These are phyloP conservation scores for Coenonympha arcania DNA, from an alignment of 2,888 invertebrate species.

Conservation along the genomic window DNA sequence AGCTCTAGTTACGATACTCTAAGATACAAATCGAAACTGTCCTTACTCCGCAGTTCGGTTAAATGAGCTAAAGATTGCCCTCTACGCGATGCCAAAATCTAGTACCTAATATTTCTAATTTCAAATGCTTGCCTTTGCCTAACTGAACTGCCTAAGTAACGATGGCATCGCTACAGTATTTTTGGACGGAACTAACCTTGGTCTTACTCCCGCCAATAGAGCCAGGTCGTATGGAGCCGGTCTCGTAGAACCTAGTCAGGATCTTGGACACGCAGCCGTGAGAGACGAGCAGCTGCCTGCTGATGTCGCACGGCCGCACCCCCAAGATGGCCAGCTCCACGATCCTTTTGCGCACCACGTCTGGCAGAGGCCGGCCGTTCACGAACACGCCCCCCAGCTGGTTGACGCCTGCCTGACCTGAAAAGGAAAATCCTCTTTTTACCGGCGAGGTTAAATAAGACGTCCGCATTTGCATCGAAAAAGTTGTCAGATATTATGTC, in stretches of 20 bases:
- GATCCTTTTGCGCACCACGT: conserved; percentile 92
- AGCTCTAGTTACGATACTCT: no score
- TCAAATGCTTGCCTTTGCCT: no score
- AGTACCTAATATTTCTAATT: no score
- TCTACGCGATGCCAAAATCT: no score
- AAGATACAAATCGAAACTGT: no score
- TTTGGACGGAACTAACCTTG: conserved; percentile 79
- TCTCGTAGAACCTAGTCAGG: conserved; percentile 95
- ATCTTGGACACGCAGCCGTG: conserved; percentile 99
- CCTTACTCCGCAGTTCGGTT: no score
- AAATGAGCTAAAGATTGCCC: no score
- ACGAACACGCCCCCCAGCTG: conserved; percentile 98
- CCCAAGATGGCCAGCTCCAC: conserved; percentile 96
- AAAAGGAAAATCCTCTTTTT: conserved; percentile 24
- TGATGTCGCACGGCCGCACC: conserved; percentile 97
- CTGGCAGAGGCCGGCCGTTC: conserved; percentile 96
- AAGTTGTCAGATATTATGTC: conserved; percentile 10
- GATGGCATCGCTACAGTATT: no score
- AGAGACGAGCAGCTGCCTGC: conserved; percentile 93
- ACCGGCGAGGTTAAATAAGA: conserved; percentile 7
- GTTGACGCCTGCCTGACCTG: conserved; percentile 98
- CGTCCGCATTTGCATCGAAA: conserved; percentile 10
- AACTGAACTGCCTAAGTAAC: no score
- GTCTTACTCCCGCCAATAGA: conserved; percentile 96
- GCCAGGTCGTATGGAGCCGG: conserved; percentile 95